Conservation (phyloP, 53 echinoderm and acorn worm genomes). For the Echinarachnius parma region DNA sequence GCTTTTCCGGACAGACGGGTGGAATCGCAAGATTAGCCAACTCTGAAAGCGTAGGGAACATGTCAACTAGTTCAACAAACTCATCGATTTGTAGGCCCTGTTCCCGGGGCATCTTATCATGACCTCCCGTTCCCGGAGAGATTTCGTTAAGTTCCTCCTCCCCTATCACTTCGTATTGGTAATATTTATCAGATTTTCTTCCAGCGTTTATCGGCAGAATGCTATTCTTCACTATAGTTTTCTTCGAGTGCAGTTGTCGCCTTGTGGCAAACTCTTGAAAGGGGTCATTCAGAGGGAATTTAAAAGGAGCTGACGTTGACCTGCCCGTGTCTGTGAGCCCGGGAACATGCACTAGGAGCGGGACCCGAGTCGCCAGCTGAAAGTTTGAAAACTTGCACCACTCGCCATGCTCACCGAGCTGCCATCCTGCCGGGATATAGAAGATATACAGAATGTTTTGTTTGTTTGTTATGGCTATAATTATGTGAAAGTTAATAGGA, state of each 20-base stretch:
- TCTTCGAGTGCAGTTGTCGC: not conserved
- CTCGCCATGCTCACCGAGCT: slow-evolving; percentile 61
- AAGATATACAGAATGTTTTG: too few species aligned
- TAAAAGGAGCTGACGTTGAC: not conserved
- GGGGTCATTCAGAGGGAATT: slow-evolving; percentile 54
- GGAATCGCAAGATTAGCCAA: slow-evolving; percentile 66
- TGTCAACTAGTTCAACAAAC: slow-evolving; percentile 81
- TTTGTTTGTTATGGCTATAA: too few species aligned
- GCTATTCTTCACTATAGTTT: not conserved
- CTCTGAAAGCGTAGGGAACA: slow-evolving; percentile 83
- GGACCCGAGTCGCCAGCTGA: slow-evolving; percentile 53
- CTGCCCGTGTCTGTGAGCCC: slow-evolving; percentile 43
- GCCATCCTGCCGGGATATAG: slow-evolving; percentile 54
- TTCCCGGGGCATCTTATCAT: not conserved
- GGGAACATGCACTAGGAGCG: slow-evolving; percentile 58
- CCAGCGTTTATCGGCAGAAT: not conserved
- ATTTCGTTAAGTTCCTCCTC: not conserved
- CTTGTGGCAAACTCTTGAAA: too few species aligned
- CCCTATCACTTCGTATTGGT: not conserved
- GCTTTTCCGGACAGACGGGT: slow-evolving; percentile 66
- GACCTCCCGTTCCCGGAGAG: not conserved
- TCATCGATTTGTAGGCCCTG: slow-evolving; percentile 36
- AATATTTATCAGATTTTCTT: too few species aligned
- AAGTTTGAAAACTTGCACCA: slow-evolving; percentile 62
- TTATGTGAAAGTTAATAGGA: too few species aligned